Evolutionary conservation across 2,797 vertebrate species (phyloP), one percentile per base, ranked within the genome.

Genomic region (Discoglossus pictus): DNA sequence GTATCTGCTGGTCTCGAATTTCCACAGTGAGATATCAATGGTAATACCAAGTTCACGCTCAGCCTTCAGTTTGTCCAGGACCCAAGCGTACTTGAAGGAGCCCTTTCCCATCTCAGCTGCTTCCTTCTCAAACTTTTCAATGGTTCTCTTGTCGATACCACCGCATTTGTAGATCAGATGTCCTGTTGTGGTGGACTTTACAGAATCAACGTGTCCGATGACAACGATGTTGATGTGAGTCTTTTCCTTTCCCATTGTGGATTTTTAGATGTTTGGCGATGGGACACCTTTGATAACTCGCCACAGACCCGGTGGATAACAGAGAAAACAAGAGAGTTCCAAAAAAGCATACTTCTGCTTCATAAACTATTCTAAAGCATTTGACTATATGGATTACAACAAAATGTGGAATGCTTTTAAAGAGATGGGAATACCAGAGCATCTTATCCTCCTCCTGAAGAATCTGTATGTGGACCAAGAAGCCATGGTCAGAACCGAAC

Each of bases 161-260:
- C 61, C 39, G n/a, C 47, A 27, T 15, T 31, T 58, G 59, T 24
- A 55, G 8, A 67, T 50, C 16, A 67, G 55, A 23, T 62, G 50
- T 7, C 46, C 4, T 0, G 20, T 12, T 2, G 47, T 51, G 1
- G 53, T 40, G 31, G 63, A 72, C 51, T 74, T 48, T 43, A 53
- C 18, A 1, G 42, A 63, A n/a, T 60, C 42, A 48, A 65, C 38
- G 1, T 58, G 50, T 23, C 25, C n/a, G 0, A 31, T 35, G 39
- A 44, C 36, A 1, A 48, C 8, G 2, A 42, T 52, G 12, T 36
- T 63, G 20, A 54, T 13, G 2, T 44, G 35, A 15, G 13, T 50
- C 40, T 69, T 69, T 36, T 73, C 60, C 24, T 68, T 68, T 13
- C 95, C 95, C 95, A 97, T 96, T 23, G 51, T 64, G 50, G 75